A percentile compares a stretch with the other conserved stretches of the same genome.
These are phyloP conservation scores for Drosophila subsilvestris DNA, from an alignment of 2,888 invertebrate species.

Conservation along the genomic window DNA sequence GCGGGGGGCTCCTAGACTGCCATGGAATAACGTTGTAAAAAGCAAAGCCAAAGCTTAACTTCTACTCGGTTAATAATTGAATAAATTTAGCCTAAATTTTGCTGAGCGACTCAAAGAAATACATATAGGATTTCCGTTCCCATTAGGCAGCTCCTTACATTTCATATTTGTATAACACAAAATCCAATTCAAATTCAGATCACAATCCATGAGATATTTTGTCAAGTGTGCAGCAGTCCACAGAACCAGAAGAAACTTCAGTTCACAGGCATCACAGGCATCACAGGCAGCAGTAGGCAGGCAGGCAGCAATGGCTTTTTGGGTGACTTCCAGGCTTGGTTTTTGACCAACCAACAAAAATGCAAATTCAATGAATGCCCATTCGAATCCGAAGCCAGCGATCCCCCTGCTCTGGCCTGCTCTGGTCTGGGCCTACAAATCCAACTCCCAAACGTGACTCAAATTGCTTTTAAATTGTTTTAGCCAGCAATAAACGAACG, in stretches of 20 bases:
- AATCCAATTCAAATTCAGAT: background rate
- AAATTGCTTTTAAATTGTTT: conserved; percentile 80
- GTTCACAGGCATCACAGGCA: conserved; percentile 31
- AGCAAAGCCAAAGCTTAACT: no score
- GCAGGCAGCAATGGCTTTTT: conserved; percentile 37
- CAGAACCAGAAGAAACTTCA: conserved; percentile 17
- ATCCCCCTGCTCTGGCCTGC: background rate
- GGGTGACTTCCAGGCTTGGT: conserved; percentile 47
- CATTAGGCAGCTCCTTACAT: background rate
- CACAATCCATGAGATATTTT: background rate
- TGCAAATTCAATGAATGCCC: conserved; percentile 68
- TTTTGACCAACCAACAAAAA: conserved; percentile 48
- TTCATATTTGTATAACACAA: no score
- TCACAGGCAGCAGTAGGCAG: background rate
- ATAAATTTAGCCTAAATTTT: no score
- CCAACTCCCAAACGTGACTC: conserved; percentile 52
- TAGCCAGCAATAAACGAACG: conserved; percentile 47
- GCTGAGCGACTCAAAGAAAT: no score
- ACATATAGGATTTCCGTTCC: no score
- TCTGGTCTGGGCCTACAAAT: background rate
- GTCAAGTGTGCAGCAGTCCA: background rate
- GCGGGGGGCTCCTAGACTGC: no score
- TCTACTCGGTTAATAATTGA: no score
- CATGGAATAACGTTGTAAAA: no score
- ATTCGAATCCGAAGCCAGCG: conserved; percentile 1